A percentile compares a stretch with the other conserved stretches of the same genome.
Conservation (phyloP, 2,888 invertebrate species). For the Orthosia gracilis region DNA sequence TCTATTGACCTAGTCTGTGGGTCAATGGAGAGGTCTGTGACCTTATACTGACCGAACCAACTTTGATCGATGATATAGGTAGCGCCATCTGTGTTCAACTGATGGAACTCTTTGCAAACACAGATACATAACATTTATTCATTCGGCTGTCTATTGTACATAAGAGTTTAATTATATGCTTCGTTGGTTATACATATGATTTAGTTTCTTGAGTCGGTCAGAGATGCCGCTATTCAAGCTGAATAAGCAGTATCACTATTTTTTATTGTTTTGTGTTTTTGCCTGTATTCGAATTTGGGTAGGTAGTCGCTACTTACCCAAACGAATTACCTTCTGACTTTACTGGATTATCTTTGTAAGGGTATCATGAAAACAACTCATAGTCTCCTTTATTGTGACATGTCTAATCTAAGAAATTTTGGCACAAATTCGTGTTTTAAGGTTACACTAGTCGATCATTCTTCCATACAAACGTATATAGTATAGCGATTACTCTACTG, state of each 20-base stretch:
- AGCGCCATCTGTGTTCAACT: slow-evolving; percentile 37
- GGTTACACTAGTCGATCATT: too few species aligned
- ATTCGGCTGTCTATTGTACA: not conserved
- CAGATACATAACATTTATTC: not conserved
- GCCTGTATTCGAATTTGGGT: not conserved
- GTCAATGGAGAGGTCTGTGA: slow-evolving; percentile 27
- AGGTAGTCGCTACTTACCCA: too few species aligned
- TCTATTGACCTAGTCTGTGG: slow-evolving; percentile 17
- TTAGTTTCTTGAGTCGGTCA: slow-evolving; percentile 14
- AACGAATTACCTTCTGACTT: too few species aligned
- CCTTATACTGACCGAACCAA: slow-evolving; percentile 11
- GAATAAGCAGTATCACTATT: not conserved
- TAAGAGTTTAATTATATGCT: not conserved
- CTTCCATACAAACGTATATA: too few species aligned
- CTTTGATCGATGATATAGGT: not conserved
- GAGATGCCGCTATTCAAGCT: slow-evolving; percentile 37
- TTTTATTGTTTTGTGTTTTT: not conserved
- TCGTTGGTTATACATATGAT: not conserved
- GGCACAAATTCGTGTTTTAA: too few species aligned
- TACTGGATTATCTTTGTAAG: not conserved
- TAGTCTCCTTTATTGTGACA: not conserved
- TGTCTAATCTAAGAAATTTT: too few species aligned
- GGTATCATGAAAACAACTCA: too few species aligned
- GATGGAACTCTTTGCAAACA: slow-evolving; percentile 16
- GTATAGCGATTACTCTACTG: too few species aligned